Conservation (phyloP, 2,888 invertebrate genomes). For the Cataglyphis altisquamis region DNA sequence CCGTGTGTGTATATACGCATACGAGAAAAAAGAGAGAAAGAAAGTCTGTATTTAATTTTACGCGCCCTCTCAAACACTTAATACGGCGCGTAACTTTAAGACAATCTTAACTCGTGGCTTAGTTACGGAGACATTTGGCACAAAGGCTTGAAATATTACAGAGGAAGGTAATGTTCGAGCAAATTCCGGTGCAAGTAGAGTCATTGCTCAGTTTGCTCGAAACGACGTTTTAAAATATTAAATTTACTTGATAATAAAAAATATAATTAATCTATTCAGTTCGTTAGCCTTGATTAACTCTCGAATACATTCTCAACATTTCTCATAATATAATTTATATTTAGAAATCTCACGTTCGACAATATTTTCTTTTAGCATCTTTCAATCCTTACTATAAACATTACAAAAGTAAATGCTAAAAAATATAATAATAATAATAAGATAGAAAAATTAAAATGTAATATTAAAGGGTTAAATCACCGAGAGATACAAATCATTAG, state of each 20-base stretch:
- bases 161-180: neutral
- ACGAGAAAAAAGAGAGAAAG: neutral
- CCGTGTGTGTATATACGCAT: neutral
- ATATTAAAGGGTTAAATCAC: neutral
- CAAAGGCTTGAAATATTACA: conserved; percentile 27
- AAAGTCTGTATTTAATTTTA: conserved; percentile 34
- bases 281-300: neutral
- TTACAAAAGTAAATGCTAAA: neutral
- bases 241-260: neutral
- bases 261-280: conserved; percentile 16
- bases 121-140: conserved; percentile 5
- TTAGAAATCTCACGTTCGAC: neutral
- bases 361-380: neutral
- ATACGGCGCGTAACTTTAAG: conserved; percentile 14
- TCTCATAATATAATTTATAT: neutral
- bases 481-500: neutral
- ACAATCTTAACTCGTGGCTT: conserved; percentile 3
- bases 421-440: neutral
- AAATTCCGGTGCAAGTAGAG: neutral
- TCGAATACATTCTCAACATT: neutral
- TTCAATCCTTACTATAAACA: neutral
- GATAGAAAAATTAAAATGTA: neutral
- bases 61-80: conserved; percentile 10
- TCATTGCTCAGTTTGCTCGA: neutral
- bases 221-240: neutral